Evolutionary conservation across 2,113 vertebrate genomes (phyloP).

Genomic region (Meriones unguiculatus): DNA sequence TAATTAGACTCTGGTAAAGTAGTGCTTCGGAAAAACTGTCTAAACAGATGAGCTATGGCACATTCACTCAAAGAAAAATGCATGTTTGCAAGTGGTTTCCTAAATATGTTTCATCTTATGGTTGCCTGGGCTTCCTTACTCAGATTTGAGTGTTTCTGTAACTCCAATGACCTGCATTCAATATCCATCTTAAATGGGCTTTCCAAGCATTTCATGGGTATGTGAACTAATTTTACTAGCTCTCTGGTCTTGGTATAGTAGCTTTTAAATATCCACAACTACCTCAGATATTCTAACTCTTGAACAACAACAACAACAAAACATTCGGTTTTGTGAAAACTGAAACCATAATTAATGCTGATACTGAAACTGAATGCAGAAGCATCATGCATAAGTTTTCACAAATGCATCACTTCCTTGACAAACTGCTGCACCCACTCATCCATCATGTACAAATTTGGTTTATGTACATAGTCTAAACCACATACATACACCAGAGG

Average conservation of each 20-base stretch:
- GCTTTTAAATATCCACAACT: not conserved
- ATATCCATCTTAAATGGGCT: slow-evolving; percentile 12
- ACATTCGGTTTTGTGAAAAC: not conserved
- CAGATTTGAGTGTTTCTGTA: not conserved
- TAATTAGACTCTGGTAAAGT: not conserved
- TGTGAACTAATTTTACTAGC: not conserved
- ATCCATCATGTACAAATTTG: not conserved
- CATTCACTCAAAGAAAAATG: not conserved
- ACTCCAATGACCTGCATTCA: not conserved
- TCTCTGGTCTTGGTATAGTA: not conserved
- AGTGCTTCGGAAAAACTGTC: not conserved
- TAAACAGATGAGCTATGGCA: not conserved
- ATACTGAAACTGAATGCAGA: not conserved
- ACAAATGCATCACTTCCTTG: not conserved
- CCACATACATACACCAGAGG: no score
- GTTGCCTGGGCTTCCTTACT: not conserved
- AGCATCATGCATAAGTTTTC: fast-evolving
- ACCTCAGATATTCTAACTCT: not conserved
- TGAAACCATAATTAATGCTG: not conserved
- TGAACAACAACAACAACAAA: not conserved
- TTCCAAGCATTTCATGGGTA: not conserved
- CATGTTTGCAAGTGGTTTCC: not conserved
- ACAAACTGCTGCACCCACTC: not conserved
- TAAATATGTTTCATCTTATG: not conserved
- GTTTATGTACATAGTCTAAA: not conserved